Evolutionary conservation across 1,140 invertebrate genomes (phyloP), one percentile per base, ranked within the genome.

Genomic region (Drosophila tristis): DNA sequence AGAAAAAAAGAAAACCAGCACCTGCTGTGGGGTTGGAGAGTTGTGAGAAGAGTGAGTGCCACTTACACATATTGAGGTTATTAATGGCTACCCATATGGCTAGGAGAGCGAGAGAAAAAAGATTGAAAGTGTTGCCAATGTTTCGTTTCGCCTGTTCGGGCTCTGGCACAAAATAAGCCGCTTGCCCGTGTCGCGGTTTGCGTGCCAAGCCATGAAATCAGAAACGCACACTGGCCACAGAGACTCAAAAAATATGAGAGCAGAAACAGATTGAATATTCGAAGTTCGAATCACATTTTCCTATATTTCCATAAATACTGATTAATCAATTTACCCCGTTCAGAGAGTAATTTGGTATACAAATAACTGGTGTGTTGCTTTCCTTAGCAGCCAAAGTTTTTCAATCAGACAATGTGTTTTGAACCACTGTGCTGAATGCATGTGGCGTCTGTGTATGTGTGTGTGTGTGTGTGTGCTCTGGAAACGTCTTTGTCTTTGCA

Each of bases 21-120:
- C 70, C 64, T 80, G 67, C 57, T 61, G 64, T 50, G 59, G 61
- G 20, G 48, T 50, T 25, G n/a, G 15, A n/a, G 48, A 31, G 55
- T 42, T 29, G 25, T 23, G 63, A 39, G 35, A 39, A 4, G 9
- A 39, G 44, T 31, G 25, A 45, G 59, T 81, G 78, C 62, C 74
- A 86, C 78, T 82, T 78, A 78, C 61, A 78, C 74, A 87, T 81
- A 81, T 86, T 87, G 78, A 71, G 78, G 74, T 86, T 86, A 86
- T 81, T 87, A 82, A 87, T 87, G 81, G 82, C 54, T 54, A 42
- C 50, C 77, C 50, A 60, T 55, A 57, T 62, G 61, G 39, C 23
- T 15, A 48, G 26, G 29, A 45, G 8, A 7, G 13, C 7, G 43
- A 23, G 25, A 56, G 23, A 51, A 39, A 26, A 53, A 35, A 31